Percentiles rank a stretch among this genome's conserved stretches.
Evolutionary conservation across 2,113 vertebrate genomes (phyloP).

Genomic region (Mastomys natalensis): DNA sequence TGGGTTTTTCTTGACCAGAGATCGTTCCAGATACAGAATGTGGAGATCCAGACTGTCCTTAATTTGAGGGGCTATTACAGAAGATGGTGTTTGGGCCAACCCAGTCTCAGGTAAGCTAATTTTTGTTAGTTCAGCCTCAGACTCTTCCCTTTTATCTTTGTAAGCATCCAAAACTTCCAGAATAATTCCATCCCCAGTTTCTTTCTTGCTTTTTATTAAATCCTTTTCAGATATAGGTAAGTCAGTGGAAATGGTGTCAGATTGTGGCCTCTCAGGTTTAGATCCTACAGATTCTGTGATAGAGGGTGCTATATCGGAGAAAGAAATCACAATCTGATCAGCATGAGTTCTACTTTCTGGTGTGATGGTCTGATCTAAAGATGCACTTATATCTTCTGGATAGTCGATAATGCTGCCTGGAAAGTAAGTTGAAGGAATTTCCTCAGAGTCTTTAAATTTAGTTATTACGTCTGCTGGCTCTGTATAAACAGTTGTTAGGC

Average conservation of each 20-base stretch:
- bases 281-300: constrained; percentile 38
- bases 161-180: constrained; percentile 80
- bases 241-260: constrained; percentile 72
- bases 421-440: constrained; percentile 75
- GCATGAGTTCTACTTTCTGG: constrained; percentile 72
- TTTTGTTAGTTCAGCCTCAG: constrained; percentile 65
- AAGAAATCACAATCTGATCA: constrained; percentile 86
- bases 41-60: constrained; percentile 70
- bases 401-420: constrained; percentile 81
- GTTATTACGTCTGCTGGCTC: constrained; percentile 76
- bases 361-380: constrained; percentile 54
- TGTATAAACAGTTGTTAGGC: constrained; percentile 81
- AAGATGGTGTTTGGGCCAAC: constrained; percentile 68
- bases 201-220: constrained; percentile 72
- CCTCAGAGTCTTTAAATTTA: constrained; percentile 81
- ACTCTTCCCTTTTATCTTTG: constrained; percentile 83
- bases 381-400: constrained; percentile 80
- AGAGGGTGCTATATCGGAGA: constrained; percentile 86
- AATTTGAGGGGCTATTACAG: constrained; percentile 54
- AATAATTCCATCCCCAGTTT: constrained; percentile 74
- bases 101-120: constrained; percentile 65
- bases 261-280: constrained; percentile 61
- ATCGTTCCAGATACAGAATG: constrained; percentile 84
- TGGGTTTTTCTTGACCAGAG: constrained; percentile 80
- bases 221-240: constrained; percentile 77